These are phyloP conservation scores for Hyperopisus bebe DNA, from an alignment of 2,113 vertebrate species.

Conservation along the genomic window DNA sequence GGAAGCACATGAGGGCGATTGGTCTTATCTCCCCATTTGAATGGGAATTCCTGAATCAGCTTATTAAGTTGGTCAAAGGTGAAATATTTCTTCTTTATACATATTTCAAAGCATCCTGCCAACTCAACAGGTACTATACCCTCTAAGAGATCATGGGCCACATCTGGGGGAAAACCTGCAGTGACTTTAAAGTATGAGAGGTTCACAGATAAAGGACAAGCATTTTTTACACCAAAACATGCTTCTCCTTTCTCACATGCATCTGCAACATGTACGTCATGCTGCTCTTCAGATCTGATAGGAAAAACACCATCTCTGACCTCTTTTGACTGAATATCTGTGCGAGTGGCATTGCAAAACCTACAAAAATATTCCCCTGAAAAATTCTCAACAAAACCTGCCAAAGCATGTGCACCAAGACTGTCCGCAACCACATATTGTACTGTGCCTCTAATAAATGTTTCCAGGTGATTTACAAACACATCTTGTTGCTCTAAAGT, in stretches of 20 bases:
- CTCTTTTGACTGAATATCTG: not conserved
- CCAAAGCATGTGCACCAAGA: not conserved
- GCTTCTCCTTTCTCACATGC: not conserved
- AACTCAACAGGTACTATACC: conserved; percentile 24
- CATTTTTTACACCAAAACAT: not conserved
- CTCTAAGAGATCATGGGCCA: conserved; percentile 17
- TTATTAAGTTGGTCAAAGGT: conserved; percentile 17
- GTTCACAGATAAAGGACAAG: conserved; percentile 23
- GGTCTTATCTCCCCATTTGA: conserved; percentile 30
- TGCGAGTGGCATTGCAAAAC: not conserved
- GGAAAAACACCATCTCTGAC: not conserved
- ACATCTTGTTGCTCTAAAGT: not conserved
- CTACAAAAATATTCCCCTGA: not conserved
- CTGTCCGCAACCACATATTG: not conserved
- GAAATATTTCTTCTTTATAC: conserved; percentile 1
- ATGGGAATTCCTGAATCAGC: conserved; percentile 29
- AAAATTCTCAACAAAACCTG: not conserved
- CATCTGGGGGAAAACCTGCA: conserved; percentile 27
- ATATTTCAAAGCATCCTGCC: conserved; percentile 11
- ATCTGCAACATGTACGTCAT: not conserved
- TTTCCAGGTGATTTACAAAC: not conserved
- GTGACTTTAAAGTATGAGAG: conserved; percentile 26
- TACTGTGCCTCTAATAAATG: not conserved
- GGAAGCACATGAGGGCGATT: conserved; percentile 15
- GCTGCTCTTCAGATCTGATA: not conserved